Conservation (phyloP, 2,113 vertebrate genomes). For the Abramis brama region DNA sequence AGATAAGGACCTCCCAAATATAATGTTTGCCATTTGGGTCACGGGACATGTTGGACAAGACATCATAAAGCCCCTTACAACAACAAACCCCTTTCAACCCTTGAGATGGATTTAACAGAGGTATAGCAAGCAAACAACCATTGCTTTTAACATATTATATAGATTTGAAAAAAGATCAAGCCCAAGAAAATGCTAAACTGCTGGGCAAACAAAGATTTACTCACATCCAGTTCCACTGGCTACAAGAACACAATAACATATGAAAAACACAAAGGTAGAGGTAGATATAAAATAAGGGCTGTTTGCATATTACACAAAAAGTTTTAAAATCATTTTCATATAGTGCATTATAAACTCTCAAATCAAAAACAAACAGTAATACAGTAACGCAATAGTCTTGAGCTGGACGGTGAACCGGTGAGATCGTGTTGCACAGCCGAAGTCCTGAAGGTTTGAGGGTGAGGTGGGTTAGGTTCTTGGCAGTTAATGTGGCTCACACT, state of each 20-base stretch:
- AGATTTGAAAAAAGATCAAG: not conserved
- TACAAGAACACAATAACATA: not conserved
- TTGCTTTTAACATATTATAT: conserved; percentile 8
- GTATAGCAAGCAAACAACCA: conserved; percentile 5
- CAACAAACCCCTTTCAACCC: conserved; percentile 1
- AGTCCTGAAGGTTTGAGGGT: conserved; percentile 15
- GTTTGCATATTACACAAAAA: not conserved
- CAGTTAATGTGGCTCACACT: conserved; percentile 65
- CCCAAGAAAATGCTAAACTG: not conserved
- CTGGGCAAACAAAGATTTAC: not conserved
- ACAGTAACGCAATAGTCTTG: conserved; percentile 2
- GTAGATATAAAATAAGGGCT: not conserved
- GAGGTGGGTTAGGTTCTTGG: conserved; percentile 35
- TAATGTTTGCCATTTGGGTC: not conserved
- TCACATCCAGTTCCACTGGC: not conserved
- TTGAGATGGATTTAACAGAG: not conserved
- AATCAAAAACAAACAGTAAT: not conserved
- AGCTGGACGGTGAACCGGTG: not conserved
- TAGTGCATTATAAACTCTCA: not conserved
- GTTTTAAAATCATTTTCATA: not conserved
- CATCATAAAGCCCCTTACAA: conserved; percentile 8
- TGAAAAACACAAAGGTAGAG: not conserved
- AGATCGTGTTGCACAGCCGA: not conserved
- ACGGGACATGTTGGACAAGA: not conserved
- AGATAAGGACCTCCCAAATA: conserved; percentile 25